These are phyloP conservation scores for Steatornis caripensis DNA, from an alignment of 2,113 vertebrate species.

Conservation along the genomic window DNA sequence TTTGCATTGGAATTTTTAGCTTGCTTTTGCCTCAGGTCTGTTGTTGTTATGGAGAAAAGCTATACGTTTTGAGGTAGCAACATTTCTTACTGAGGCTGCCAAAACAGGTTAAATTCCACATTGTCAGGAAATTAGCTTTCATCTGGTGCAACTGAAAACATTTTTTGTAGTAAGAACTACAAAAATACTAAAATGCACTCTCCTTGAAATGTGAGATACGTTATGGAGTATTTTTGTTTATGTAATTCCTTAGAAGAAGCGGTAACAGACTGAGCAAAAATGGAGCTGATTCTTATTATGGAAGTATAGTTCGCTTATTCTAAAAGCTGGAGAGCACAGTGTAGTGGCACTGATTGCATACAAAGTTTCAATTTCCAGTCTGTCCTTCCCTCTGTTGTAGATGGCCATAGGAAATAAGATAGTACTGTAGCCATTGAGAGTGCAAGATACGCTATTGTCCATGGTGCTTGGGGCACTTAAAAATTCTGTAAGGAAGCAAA, in stretches of 20 bases:
- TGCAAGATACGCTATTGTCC: not conserved
- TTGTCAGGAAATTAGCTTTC: not conserved
- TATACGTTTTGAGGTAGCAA: not conserved
- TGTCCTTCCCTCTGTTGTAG: not conserved
- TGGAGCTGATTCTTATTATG: not conserved
- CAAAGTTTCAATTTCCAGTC: not conserved
- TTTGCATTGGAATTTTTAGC: not conserved
- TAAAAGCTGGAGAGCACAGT: not conserved
- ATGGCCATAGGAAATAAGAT: not conserved
- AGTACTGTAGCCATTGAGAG: not conserved
- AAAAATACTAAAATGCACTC: not conserved
- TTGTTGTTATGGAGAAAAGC: not conserved
- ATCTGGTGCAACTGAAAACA: not conserved
- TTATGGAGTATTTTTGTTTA: not conserved
- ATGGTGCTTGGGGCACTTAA: fast-evolving
- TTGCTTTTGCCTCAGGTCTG: not conserved
- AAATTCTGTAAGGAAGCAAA: not conserved
- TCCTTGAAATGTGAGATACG: not conserved
- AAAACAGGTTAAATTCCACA: not conserved
- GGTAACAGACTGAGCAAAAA: not conserved
- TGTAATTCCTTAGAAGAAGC: not conserved
- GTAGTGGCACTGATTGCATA: not conserved
- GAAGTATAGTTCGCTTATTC: not conserved
- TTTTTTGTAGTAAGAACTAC: not conserved
- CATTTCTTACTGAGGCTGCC: not conserved